These are phyloP conservation scores for Heliornis fulica DNA, from an alignment of 2,113 vertebrate species.

Conservation along the genomic window DNA sequence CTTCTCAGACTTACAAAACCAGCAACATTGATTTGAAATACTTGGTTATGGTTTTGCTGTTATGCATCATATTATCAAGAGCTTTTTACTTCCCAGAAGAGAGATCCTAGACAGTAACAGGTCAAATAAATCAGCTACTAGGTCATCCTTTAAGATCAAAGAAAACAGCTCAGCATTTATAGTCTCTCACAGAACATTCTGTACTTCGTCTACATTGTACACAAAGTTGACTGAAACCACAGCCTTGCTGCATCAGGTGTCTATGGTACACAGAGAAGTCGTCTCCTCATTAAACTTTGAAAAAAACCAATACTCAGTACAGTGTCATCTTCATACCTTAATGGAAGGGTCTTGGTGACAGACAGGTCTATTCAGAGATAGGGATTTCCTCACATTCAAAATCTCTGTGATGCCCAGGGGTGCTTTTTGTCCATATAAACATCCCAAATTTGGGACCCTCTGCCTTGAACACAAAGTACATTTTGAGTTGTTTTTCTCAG, in stretches of 20 bases:
- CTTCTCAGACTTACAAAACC: background rate
- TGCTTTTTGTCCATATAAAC: background rate
- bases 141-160: background rate
- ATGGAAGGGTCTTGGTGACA: background rate
- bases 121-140: background rate
- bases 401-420: background rate
- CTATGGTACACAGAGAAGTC: background rate
- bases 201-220: background rate
- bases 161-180: background rate
- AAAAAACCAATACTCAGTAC: rapidly evolving
- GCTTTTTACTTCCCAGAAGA: background rate
- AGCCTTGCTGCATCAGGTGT: background rate
- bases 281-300: background rate
- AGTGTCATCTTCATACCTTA: background rate
- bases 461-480: background rate
- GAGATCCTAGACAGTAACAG: background rate
- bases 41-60: background rate
- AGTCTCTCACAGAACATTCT: background rate
- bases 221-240: background rate
- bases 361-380: background rate
- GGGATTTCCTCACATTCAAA: background rate
- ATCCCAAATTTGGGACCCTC: background rate
- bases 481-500: background rate
- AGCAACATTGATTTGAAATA: background rate
- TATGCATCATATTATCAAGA: background rate